A percentile compares a stretch with the other conserved stretches of the same genome.
phyloP scores from a whole-genome alignment of 2,797 vertebrate species.

The Schizopygopsis malacanthus region DNA sequence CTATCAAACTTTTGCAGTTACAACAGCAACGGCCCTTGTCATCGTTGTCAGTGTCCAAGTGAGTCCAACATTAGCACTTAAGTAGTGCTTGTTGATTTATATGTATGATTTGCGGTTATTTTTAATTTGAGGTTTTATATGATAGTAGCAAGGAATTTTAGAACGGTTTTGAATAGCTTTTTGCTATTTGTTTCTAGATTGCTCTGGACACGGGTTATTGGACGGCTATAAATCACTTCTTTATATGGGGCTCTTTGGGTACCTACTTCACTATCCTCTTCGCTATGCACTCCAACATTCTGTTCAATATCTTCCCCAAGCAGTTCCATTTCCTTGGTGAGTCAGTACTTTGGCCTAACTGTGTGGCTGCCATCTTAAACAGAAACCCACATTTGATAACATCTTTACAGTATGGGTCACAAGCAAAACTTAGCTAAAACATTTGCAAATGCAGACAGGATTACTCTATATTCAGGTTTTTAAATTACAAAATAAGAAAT shows the following conservation, averaged over 20 bases:
- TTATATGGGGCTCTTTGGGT: conserved; percentile 92
- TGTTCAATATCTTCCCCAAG: conserved; percentile 91
- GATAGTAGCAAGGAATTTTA: not conserved
- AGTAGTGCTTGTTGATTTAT: not conserved
- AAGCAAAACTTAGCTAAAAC: not conserved
- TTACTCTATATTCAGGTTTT: not conserved
- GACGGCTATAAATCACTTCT: conserved; percentile 95
- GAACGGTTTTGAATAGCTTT: not conserved
- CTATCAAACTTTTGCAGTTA: conserved; percentile 94
- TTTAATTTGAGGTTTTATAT: not conserved
- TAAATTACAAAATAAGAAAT: too few species aligned
- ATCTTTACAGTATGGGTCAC: not conserved
- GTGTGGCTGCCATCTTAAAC: conserved; percentile 1
- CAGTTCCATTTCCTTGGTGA: conserved; percentile 94
- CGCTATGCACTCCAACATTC: conserved; percentile 88
- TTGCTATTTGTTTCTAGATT: conserved; percentile 75
- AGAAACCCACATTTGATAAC: conserved; percentile 11
- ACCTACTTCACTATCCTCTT: conserved; percentile 91
- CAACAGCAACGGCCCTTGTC: conserved; percentile 91
- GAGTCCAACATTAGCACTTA: not conserved
- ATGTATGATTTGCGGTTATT: not conserved
- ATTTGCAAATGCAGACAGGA: not conserved
- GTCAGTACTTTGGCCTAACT: conserved; percentile 59
- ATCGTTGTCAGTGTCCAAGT: conserved; percentile 96
- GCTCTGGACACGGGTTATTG: conserved; percentile 93